phyloP scores from a whole-genome alignment of 2,113 vertebrate genomes.

The Saccopteryx leptura region DNA sequence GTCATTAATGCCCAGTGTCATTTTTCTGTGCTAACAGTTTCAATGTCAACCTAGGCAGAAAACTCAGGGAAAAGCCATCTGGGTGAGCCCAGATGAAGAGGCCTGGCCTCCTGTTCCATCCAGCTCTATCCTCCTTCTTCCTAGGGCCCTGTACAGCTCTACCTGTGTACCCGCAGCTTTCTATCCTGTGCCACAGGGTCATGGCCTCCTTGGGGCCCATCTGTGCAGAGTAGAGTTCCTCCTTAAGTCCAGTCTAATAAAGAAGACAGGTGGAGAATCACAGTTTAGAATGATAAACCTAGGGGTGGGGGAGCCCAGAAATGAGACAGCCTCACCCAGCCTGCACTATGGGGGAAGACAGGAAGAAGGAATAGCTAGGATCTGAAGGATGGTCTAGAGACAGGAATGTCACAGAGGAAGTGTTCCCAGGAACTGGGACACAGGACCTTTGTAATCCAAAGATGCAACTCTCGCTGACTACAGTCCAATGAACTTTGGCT shows the following conservation, averaged over 20 bases:
- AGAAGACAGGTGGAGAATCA: not conserved
- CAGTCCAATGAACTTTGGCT: no score
- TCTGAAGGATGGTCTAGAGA: not conserved
- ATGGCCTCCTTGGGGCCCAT: not conserved
- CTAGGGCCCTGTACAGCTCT: not conserved
- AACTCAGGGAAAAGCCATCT: not conserved
- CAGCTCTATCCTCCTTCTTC: not conserved
- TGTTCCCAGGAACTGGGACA: not conserved
- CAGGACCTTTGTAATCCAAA: no score
- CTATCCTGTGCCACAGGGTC: not conserved
- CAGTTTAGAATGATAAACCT: not conserved
- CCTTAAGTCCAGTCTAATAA: not conserved
- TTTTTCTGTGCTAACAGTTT: not conserved
- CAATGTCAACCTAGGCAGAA: not conserved
- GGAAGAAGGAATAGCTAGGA: not conserved
- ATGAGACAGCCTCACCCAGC: no score
- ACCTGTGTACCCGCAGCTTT: not conserved
- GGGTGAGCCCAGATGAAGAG: not conserved
- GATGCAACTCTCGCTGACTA: no score
- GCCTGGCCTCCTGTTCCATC: not conserved
- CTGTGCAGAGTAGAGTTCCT: not conserved
- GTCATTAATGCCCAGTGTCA: no score
- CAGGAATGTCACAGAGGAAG: not conserved
- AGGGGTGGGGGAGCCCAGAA: not conserved
- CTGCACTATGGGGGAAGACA: fast-evolving